Evolutionary conservation across 1,140 invertebrate genomes (phyloP).

Genomic region (Grapholita molesta): DNA sequence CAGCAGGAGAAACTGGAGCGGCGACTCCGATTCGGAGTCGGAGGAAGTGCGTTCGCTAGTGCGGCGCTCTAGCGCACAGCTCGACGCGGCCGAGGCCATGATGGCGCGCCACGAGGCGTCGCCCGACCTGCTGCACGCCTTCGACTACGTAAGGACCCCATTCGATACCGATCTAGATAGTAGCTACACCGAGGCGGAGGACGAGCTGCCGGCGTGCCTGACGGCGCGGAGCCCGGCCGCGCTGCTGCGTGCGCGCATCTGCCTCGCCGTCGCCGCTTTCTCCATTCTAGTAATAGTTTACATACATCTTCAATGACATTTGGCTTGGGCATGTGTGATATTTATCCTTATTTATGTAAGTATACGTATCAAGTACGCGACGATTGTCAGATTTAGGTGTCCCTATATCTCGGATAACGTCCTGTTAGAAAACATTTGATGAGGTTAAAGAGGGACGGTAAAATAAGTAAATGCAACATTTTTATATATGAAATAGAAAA

Average conservation of each 20-base stretch:
- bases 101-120: slow-evolving; percentile 64
- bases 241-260: slow-evolving; percentile 52
- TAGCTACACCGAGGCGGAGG: slow-evolving; percentile 40
- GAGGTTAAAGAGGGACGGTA: not conserved
- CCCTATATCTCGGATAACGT: not conserved
- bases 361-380: slow-evolving; percentile 52
- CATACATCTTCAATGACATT: slow-evolving; percentile 68
- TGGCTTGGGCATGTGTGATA: slow-evolving; percentile 62
- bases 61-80: slow-evolving; percentile 62
- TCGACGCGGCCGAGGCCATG: slow-evolving; percentile 63
- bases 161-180: slow-evolving; percentile 67
- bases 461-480: not conserved
- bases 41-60: slow-evolving; percentile 80
- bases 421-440: not conserved
- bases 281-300: slow-evolving; percentile 73
- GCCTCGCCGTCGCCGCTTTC: slow-evolving; percentile 71
- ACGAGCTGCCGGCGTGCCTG: slow-evolving; percentile 36
- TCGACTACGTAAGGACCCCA: slow-evolving; percentile 74
- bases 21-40: slow-evolving; percentile 83
- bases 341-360: slow-evolving; percentile 61
- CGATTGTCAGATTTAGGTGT: slow-evolving; percentile 53
- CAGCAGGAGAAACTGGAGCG: slow-evolving; percentile 50
- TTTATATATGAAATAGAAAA: not conserved
- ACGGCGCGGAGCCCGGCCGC: slow-evolving; percentile 39
- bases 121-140: slow-evolving; percentile 67